Conservation (phyloP, 2,888 invertebrate species). For the Geotrupes spiniger region DNA sequence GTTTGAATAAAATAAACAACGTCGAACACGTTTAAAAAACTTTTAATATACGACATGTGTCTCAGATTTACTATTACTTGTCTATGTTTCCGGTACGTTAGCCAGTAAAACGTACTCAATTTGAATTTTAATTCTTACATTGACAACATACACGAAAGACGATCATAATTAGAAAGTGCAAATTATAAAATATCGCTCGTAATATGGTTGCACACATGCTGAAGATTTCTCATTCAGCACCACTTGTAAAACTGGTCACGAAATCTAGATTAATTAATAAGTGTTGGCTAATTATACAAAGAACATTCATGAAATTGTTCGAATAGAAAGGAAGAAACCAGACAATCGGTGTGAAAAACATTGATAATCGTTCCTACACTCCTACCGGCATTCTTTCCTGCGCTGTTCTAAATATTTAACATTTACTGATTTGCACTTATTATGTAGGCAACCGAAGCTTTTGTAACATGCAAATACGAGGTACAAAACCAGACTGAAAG, state of each 20-base stretch:
- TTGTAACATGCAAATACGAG: conserved; percentile 7
- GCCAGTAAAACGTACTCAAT: neutral
- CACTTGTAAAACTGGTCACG: too few relatives aligned
- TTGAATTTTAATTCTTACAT: too few relatives aligned
- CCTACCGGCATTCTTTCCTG: conserved; percentile 3
- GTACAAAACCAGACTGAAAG: conserved; percentile 4
- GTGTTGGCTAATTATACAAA: too few relatives aligned
- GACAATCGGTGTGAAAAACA: conserved; percentile 2
- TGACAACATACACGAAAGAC: too few relatives aligned
- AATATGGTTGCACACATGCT: too few relatives aligned
- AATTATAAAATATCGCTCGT: too few relatives aligned
- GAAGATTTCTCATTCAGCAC: too few relatives aligned
- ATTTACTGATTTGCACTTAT: conserved; percentile 7
- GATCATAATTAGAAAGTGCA: too few relatives aligned
- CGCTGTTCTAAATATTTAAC: conserved; percentile 7
- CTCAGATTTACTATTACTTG: conserved; percentile 16
- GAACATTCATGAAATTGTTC: neutral
- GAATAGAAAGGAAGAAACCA: conserved; percentile 1
- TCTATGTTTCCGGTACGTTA: conserved; percentile 24
- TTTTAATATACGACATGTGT: conserved; percentile 15
- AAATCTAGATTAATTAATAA: neutral
- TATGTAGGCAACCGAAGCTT: conserved; percentile 6
- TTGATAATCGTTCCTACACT: neutral
- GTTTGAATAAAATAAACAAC: too few relatives aligned
- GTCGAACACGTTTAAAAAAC: too few relatives aligned